Evolutionary conservation across 1,140 invertebrate species (phyloP), one percentile per base, ranked within the genome.

Genomic region (Lasaia peninsularis): DNA sequence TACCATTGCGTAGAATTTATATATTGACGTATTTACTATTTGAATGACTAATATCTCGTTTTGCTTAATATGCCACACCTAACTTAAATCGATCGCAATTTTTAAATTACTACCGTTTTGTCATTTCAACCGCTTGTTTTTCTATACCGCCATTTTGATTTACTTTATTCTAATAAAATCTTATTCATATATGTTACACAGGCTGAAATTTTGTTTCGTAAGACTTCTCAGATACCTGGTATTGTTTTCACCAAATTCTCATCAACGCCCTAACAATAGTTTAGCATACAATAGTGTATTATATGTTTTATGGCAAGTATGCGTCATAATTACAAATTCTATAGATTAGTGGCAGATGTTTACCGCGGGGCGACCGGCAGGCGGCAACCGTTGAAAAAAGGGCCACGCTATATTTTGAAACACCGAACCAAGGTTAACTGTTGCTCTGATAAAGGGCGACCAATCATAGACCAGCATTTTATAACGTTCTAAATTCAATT

Each of bases 371-470:
- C 12, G n/a, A 60, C 10, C 58, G 32, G 10, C 32, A 28, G 11
- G 63, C 71, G 74, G 77, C 71, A 62, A 69, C 75, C 82, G 81
- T 85, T 83, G 78, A 54, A 69, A 68, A 65, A 54, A 75, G 66
- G 73, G 71, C 56, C 77, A 66, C 71, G 69, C 57, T 78, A 69
- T 67, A 28, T 28, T 28, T 74, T 77, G 60, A 60, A 73, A 71
- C 60, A 60, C 62, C 49, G 49, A 53, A 73, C 78, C 85, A 84
- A 80, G 84, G 21, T 64, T 75, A 69, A 52, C 14, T 50, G 79
- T 78, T 75, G 77, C 74, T 73, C 60, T 77, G 85, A 86, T 88
- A 88, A 87, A 75, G 74, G 75, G 60, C 75, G 73, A 65, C 85
- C 80, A 88, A 88, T 88, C 73, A 64, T 37, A 75, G 35, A 44